These are phyloP conservation scores for Cyrtorhinus lividipennis DNA, from an alignment of 1,140 invertebrate species.

Conservation along the genomic window DNA sequence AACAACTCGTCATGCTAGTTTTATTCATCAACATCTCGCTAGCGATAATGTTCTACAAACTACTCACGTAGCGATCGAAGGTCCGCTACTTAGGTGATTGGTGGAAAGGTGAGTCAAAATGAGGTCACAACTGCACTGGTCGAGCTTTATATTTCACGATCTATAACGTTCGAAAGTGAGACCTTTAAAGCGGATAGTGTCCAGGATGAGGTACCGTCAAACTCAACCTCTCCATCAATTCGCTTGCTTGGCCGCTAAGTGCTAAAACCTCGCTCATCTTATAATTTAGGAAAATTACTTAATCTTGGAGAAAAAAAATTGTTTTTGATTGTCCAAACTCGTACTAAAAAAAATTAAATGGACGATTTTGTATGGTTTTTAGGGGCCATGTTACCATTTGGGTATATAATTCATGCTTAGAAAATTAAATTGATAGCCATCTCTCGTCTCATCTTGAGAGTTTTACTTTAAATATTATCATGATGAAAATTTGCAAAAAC, in stretches of 20 bases:
- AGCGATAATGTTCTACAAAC: constrained; percentile 93
- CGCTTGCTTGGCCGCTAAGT: too few relatives aligned
- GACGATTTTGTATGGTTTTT: background rate
- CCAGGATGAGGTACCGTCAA: too few relatives aligned
- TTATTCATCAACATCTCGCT: constrained; percentile 91
- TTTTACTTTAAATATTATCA: background rate
- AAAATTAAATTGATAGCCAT: too few relatives aligned
- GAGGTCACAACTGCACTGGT: background rate
- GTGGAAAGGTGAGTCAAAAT: background rate
- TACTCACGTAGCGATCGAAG: constrained; percentile 62
- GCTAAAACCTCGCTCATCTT: too few relatives aligned
- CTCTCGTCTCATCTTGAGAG: too few relatives aligned
- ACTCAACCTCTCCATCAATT: too few relatives aligned
- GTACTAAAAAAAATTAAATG: background rate
- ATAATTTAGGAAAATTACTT: too few relatives aligned
- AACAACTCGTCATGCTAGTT: constrained; percentile 89
- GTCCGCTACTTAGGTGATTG: background rate
- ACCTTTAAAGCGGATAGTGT: too few relatives aligned
- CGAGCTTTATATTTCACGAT: background rate
- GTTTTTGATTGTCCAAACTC: background rate
- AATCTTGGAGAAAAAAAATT: too few relatives aligned
- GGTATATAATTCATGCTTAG: background rate
- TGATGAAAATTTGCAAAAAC: background rate
- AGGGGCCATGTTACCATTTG: background rate
- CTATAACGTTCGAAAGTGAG: too few relatives aligned